Percentiles rank a stretch among this genome's conserved stretches.
These are phyloP conservation scores for Virgularia gustaviana DNA, from an alignment of 92 coral and sea anemone species.

Conservation along the genomic window DNA sequence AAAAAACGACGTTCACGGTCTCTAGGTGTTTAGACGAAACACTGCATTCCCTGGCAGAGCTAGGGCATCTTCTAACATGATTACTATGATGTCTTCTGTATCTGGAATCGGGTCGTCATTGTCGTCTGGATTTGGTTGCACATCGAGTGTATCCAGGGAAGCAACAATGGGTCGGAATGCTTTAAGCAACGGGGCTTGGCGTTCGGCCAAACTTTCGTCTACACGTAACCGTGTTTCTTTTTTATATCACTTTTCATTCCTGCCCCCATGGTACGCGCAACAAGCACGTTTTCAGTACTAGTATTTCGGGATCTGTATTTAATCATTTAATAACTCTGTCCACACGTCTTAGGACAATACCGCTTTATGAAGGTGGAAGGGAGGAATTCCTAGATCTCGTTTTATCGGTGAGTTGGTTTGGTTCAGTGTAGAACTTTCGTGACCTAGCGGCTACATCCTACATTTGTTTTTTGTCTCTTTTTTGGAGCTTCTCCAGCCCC, in stretches of 20 bases:
- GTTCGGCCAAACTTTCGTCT: slow-evolving; percentile 55
- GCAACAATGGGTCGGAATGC: slow-evolving; percentile 50
- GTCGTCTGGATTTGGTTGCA: slow-evolving; percentile 17
- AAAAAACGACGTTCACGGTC: slow-evolving; percentile 51
- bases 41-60: slow-evolving; percentile 48
- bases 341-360: slow-evolving; percentile 41
- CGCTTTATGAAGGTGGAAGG: slow-evolving; percentile 47
- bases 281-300: slow-evolving; percentile 43
- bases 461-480: background rate
- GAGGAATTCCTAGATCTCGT: slow-evolving; percentile 41
- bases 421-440: background rate
- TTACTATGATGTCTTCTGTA: slow-evolving; percentile 18
- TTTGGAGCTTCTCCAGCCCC: background rate
- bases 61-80: slow-evolving; percentile 50
- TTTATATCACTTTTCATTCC: slow-evolving; percentile 57
- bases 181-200: slow-evolving; percentile 38
- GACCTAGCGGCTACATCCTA: background rate
- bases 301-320: slow-evolving; percentile 39
- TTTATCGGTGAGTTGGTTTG: background rate
- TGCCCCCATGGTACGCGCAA: slow-evolving; percentile 47
- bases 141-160: slow-evolving; percentile 45
- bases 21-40: slow-evolving; percentile 49
- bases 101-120: slow-evolving; percentile 41
- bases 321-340: slow-evolving; percentile 39
- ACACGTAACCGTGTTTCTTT: slow-evolving; percentile 41